Evolutionary conservation across 2,888 invertebrate species (phyloP), one percentile per base, ranked within the genome.

Genomic region (Ceratothoa steindachneri): DNA sequence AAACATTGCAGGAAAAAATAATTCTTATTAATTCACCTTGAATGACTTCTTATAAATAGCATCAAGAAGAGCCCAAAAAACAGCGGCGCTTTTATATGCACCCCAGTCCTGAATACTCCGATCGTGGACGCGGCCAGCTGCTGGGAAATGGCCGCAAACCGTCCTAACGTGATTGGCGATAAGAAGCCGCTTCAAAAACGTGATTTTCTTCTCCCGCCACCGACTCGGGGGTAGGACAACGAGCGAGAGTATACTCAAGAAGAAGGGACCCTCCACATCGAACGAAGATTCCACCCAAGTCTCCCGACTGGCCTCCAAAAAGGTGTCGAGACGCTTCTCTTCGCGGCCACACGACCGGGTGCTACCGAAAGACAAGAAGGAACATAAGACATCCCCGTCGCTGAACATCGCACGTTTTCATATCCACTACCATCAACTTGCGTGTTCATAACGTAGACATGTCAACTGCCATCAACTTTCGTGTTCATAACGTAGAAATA

Each of bases 221-320:
- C 90, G 89, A 3, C 85, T 87, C 4, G 89, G 90, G 27, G 93
- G 89, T 82, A 92, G 89, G 55, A 97, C 86, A 73, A 94, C 88
- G 53, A 95, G 85, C 70, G 92, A 90, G 83, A 97, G 88, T 2
- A 91, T 90, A 71, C 90, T 86, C 89, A 91, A 93, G 85, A 94
- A 97, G n/a, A 93, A 87, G 2, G 95, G 92, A 0, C 96, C 93
- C 82, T 97, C 97, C 0, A 93, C 91, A 83, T 95, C 95, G 84
- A 92, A 95, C 52, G 91, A 89, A 30, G 89, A 90, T 83, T 95
- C 95, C 30, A 95, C 81, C 86, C 86, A 87, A 77, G 84, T 84
- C 28, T 83, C 84, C 65, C 83, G 81, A 1, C 84, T 82, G 72
- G 89, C 88, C 77, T 89, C 90, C 80, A 95, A 84, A 83, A 91